Evolutionary conservation across 1,140 invertebrate genomes (phyloP).

Genomic region (Eriocheir sinensis): DNA sequence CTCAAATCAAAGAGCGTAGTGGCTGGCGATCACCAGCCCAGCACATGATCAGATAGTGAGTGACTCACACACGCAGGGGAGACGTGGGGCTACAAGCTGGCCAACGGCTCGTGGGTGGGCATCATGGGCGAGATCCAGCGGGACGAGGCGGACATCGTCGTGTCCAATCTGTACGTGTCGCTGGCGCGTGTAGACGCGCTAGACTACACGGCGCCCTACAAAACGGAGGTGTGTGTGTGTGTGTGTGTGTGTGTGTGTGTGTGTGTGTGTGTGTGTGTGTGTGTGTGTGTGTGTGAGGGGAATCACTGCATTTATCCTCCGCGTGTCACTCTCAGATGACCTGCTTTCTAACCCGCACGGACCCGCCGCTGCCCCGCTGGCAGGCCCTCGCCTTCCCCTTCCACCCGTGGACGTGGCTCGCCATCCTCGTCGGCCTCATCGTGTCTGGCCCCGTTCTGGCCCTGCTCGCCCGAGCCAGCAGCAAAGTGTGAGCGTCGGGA

Average conservation of each 20-base stretch:
- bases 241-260: not conserved
- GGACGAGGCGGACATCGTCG: conserved; percentile 32
- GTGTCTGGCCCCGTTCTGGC: conserved; percentile 38
- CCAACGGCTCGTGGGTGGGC: conserved; percentile 30
- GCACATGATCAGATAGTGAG: too few species aligned
- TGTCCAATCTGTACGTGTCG: conserved; percentile 28
- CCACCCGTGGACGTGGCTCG: conserved; percentile 33
- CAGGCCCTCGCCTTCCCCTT: conserved; percentile 54
- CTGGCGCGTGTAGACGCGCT: not conserved
- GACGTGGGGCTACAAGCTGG: not conserved
- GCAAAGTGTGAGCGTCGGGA: not conserved
- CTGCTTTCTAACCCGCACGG: conserved; percentile 50
- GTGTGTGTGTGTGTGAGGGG: not conserved
- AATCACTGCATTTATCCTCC: too few species aligned
- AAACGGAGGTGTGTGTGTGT: not conserved
- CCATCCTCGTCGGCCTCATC: conserved; percentile 29
- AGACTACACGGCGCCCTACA: conserved; percentile 6
- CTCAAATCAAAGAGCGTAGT: too few species aligned
- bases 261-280: not conserved
- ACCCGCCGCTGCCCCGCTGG: conserved; percentile 51
- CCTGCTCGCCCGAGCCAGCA: not conserved
- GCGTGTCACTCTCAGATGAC: not conserved
- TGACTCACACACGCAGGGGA: too few species aligned
- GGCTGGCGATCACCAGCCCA: too few species aligned
- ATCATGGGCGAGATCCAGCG: not conserved